Base-by-base conservation (phyloP, 1,140 invertebrate species). In the Xylocopa sonorina region DNA sequence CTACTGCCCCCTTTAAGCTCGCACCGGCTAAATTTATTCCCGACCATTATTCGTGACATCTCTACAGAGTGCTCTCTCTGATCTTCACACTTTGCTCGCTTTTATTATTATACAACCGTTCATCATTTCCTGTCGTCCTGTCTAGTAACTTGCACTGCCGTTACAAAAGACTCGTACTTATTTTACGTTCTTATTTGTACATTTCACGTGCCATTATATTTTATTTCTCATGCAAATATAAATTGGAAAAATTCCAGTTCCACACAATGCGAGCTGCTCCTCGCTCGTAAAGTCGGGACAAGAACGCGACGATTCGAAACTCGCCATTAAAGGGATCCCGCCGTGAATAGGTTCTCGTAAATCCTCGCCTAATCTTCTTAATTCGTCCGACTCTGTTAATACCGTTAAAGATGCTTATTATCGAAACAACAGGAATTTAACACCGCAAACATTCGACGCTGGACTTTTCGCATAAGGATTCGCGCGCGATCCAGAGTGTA, bases 41-140 rank as follows among this genome's bases (percentile, higher is more conserved):
- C 57, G 21, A 60, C 57, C 32, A 60, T 60, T 60, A 60, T 60
- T 60, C 57, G 57, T 34, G 32, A 60, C 57, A 60, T 60, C 57
- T 60, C 32, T 34, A 60, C 57, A 32, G n/a, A n/a, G 57, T n/a
- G 57, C 57, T 60, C 18, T n/a, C 16, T 2, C 29, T 29, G 55
- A 57, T 27, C 29, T 60, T 34, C 57, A 60, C 57, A 60, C 57
- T 60, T 60, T 60, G 21, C 57, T 60, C 32, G 3, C 9, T 34
- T 60, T 60, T 34, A 60, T 60, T 60, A 38, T 60, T 60, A 60
- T 60, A 57, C 32, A 21, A 57, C 27, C 55, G 55, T 57, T 57
- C 55, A 9, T 57, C 55, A 57, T 57, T 57, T 32, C 32, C 55
- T 32, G 16, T 38, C 16, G 18, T 2, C 27, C 29, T 18, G 27